These are phyloP conservation scores for Zaprionus lineosus DNA, from an alignment of 2,888 invertebrate genomes.

Conservation along the genomic window DNA sequence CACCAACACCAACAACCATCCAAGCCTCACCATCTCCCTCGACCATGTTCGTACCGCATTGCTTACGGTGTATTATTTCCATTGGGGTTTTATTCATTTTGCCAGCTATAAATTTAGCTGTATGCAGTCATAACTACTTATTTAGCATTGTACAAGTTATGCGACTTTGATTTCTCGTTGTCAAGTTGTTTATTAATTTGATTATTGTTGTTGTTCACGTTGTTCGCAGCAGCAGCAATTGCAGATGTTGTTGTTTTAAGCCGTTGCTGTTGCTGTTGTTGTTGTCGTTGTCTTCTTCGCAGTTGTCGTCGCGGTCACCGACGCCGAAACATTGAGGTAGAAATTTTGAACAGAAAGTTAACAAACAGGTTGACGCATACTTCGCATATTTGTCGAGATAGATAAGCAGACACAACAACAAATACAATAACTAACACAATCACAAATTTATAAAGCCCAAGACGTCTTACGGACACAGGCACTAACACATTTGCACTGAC, in stretches of 20 bases:
- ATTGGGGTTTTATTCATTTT: conserved; percentile 41
- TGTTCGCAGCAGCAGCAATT: conserved; percentile 6
- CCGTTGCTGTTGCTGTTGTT: conserved; percentile 12
- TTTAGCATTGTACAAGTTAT: conserved; percentile 61
- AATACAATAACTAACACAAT: conserved; percentile 25
- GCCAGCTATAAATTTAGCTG: conserved; percentile 51
- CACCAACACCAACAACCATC: background rate
- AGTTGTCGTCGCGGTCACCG: conserved; percentile 38
- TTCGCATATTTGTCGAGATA: conserved; percentile 74
- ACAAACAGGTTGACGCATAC: conserved; percentile 78
- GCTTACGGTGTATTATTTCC: conserved; percentile 56
- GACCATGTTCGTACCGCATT: conserved; percentile 28
- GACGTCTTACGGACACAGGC: conserved; percentile 2
- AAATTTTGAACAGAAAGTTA: conserved; percentile 73
- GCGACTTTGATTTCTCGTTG: conserved; percentile 52
- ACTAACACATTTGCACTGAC: conserved; percentile 17
- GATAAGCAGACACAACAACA: conserved; percentile 60
- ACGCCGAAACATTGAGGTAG: conserved; percentile 46
- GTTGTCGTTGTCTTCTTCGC: conserved; percentile 2
- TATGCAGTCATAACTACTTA: conserved; percentile 70
- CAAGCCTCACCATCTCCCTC: no score
- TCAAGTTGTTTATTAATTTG: conserved; percentile 50
- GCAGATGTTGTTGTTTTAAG: conserved; percentile 20
- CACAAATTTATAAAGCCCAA: background rate
- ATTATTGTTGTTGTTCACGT: conserved; percentile 28